phyloP scores from a whole-genome alignment of 2,888 invertebrate genomes.

The Mythimna albipuncta region DNA sequence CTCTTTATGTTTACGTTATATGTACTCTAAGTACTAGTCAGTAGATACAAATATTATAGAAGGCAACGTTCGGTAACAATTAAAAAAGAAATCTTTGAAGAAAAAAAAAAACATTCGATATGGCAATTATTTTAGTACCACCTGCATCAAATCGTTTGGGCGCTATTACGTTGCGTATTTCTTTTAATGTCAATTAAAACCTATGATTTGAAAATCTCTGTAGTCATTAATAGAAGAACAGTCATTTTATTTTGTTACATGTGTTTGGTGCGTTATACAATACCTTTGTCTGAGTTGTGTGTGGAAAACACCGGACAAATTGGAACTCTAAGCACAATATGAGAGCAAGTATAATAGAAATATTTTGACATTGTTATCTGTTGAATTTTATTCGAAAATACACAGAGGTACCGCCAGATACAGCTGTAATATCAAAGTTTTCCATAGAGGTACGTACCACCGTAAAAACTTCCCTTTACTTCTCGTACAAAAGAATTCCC shows the following conservation, averaged over 20 bases:
- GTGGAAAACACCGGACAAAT: too few relatives aligned
- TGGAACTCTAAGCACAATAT: too few relatives aligned
- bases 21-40: neutral
- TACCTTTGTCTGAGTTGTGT: too few relatives aligned
- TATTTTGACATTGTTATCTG: neutral
- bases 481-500: slow-evolving; percentile 31
- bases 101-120: neutral
- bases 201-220: too few relatives aligned
- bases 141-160: too few relatives aligned
- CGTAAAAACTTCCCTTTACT: slow-evolving; percentile 9
- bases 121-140: too few relatives aligned
- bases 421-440: neutral
- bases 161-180: too few relatives aligned
- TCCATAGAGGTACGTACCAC: neutral
- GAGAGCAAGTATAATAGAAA: neutral
- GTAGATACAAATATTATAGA: neutral
- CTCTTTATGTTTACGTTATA: slow-evolving; percentile 2
- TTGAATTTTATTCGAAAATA: neutral
- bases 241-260: too few relatives aligned
- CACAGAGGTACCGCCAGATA: neutral
- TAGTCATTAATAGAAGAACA: too few relatives aligned
- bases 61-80: neutral
- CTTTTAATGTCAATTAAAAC: too few relatives aligned
- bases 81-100: neutral
- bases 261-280: too few relatives aligned